Evolutionary conservation across 2,888 invertebrate species (phyloP).

Genomic region (Dusona sp.): DNA sequence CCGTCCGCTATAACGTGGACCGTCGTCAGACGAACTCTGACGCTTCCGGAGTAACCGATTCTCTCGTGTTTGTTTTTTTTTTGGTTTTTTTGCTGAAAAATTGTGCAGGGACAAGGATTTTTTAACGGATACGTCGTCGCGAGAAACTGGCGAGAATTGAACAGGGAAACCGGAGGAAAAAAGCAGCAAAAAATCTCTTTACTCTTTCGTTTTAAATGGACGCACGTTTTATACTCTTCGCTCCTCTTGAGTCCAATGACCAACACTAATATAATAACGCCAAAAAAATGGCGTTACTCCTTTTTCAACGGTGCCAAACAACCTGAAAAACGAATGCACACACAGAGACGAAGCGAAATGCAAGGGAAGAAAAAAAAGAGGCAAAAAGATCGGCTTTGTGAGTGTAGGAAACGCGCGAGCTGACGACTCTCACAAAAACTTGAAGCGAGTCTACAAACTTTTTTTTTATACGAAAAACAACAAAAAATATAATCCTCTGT

Average conservation of each 20-base stretch:
- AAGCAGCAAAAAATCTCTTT: slow-evolving; percentile 18
- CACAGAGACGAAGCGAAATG: not conserved
- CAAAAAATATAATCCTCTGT: not conserved
- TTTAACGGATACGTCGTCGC: slow-evolving; percentile 55
- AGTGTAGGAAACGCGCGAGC: not conserved
- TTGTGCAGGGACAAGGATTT: slow-evolving; percentile 58
- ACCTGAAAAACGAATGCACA: not conserved
- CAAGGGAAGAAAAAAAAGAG: not conserved
- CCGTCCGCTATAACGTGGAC: not conserved
- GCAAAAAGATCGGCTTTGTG: slow-evolving; percentile 17
- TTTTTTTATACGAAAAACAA: not conserved
- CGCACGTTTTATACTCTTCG: not conserved
- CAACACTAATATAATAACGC: slow-evolving; percentile 47
- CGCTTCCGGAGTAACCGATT: slow-evolving; percentile 39
- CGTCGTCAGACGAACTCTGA: slow-evolving; percentile 37
- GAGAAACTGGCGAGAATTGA: slow-evolving; percentile 39
- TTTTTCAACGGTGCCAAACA: slow-evolving; percentile 45
- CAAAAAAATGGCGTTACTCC: slow-evolving; percentile 21
- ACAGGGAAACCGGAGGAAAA: slow-evolving; percentile 16
- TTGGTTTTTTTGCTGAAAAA: slow-evolving; percentile 50
- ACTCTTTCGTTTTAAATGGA: not conserved
- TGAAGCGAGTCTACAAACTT: not conserved
- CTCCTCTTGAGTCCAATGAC: not conserved
- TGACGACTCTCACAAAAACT: slow-evolving; percentile 6
- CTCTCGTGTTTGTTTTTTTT: slow-evolving; percentile 6